Percentiles rank a stretch among this genome's conserved stretches.
Evolutionary conservation across 2,113 vertebrate genomes (phyloP).

Genomic region (Cricetomys ansorgei): DNA sequence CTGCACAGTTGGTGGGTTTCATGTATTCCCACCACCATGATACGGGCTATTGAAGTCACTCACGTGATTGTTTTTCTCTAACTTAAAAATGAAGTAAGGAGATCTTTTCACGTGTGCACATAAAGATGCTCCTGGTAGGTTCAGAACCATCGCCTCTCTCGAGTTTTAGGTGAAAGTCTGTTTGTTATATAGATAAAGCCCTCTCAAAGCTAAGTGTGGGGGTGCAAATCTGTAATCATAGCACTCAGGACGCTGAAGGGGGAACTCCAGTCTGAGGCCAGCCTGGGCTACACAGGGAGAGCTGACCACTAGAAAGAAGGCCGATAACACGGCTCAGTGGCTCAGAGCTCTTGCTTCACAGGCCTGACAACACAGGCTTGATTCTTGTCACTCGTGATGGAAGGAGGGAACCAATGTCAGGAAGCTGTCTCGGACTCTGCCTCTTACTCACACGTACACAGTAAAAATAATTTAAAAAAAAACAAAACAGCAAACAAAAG

Average conservation of each 20-base stretch:
- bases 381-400: not conserved
- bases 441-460: too few species aligned
- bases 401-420: not conserved
- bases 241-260: not conserved
- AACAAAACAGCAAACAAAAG: not conserved
- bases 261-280: not conserved
- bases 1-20: not conserved
- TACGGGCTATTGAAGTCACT: not conserved
- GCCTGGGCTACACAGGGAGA: not conserved
- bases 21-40: not conserved
- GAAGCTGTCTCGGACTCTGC: not conserved
- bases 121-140: not conserved
- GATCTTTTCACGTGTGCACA: not conserved
- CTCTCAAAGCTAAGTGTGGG: not conserved
- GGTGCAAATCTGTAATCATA: not conserved
- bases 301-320: not conserved
- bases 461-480: too few species aligned
- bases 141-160: not conserved
- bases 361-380: not conserved
- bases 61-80: not conserved
- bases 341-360: not conserved
- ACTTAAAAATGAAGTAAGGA: not conserved
- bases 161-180: slow-evolving; percentile 17
- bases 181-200: not conserved
- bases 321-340: too few species aligned